Evolutionary conservation across 2,797 vertebrate species (phyloP).

Genomic region (Sebastes goodei): DNA sequence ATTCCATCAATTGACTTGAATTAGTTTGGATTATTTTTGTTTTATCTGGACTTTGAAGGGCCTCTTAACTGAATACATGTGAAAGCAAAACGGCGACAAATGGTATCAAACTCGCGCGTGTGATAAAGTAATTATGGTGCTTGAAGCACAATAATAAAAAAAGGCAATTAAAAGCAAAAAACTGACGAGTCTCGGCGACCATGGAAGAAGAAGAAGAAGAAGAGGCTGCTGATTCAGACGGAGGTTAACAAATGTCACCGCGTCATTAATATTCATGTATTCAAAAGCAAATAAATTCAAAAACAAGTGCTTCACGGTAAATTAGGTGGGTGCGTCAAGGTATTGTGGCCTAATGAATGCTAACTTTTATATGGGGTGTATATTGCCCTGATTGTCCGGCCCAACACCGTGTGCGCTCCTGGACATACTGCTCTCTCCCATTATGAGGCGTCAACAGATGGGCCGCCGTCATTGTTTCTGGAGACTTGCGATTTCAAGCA

Average conservation of each 20-base stretch:
- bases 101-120: not conserved
- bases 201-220: constrained; percentile 46
- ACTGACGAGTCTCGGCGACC: constrained; percentile 7
- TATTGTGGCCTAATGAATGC: constrained; percentile 90
- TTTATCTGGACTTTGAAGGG: not conserved
- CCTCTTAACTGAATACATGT: not conserved
- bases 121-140: constrained; percentile 27
- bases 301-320: constrained; percentile 85
- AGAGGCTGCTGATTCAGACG: constrained; percentile 61
- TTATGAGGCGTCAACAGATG: constrained; percentile 96
- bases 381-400: constrained; percentile 90
- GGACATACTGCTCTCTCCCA: constrained; percentile 91
- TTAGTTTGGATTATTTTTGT: not conserved
- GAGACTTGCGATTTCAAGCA: constrained; percentile 91
- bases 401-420: constrained; percentile 87
- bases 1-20: constrained; percentile 22
- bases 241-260: constrained; percentile 83
- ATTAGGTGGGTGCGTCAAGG: constrained; percentile 86
- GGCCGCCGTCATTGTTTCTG: constrained; percentile 86
- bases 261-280: constrained; percentile 85
- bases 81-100: constrained; percentile 6
- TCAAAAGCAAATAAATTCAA: constrained; percentile 85
- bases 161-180: constrained; percentile 52
- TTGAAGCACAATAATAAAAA: constrained; percentile 22
- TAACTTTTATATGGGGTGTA: constrained; percentile 94